These are phyloP conservation scores for Tarsius wallacei DNA, from an alignment of 2,797 vertebrate genomes.

Conservation along the genomic window DNA sequence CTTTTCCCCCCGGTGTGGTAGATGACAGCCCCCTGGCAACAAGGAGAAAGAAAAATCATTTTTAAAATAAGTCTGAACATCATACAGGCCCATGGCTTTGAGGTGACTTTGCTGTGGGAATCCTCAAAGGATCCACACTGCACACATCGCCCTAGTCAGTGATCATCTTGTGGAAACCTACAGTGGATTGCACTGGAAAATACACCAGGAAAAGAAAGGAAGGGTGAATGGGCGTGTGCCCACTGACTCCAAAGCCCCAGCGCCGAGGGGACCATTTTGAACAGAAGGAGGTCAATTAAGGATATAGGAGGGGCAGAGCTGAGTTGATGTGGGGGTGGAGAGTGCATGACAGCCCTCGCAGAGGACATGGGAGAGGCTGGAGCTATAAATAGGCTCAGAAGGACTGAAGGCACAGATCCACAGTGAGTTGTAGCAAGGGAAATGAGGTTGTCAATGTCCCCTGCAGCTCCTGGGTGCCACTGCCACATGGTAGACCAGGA, in stretches of 20 bases:
- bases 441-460: neutral
- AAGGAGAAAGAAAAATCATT: neutral
- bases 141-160: accelerated
- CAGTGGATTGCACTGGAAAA: neutral
- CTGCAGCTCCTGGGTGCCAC: neutral
- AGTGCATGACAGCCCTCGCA: neutral
- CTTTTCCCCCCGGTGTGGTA: neutral
- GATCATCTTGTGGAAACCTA: neutral
- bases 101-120: neutral
- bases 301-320: neutral
- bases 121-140: neutral
- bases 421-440: neutral
- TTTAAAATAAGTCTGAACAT: neutral
- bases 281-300: neutral
- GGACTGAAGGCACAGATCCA: neutral
- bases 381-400: neutral
- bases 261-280: neutral
- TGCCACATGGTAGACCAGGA: neutral
- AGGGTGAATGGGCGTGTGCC: neutral
- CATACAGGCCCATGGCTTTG: neutral
- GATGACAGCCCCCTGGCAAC: neutral
- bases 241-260: neutral
- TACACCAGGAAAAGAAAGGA: accelerated
- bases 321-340: neutral
- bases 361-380: neutral